Evolutionary conservation across 2,888 invertebrate genomes (phyloP).

Genomic region (Cartodere bifasciata): DNA sequence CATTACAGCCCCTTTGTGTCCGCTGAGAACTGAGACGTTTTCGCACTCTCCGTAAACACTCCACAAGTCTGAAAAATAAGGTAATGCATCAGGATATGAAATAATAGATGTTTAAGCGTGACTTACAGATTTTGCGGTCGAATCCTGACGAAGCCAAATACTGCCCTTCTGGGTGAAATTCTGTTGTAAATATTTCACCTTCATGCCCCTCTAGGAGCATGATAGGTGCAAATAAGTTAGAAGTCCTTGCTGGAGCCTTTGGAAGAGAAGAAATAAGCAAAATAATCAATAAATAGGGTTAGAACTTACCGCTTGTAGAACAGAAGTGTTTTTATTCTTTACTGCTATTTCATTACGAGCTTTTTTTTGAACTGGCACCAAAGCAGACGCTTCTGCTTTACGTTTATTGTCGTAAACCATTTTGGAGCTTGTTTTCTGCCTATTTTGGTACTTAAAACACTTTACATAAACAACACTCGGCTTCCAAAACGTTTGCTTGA

Average conservation of each 20-base stretch:
- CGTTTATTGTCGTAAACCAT: constrained; percentile 43
- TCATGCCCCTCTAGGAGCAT: constrained; percentile 95
- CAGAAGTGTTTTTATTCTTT: constrained; percentile 60
- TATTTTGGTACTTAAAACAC: background rate
- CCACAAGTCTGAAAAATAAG: constrained; percentile 77
- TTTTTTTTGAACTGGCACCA: constrained; percentile 51
- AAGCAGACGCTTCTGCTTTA: constrained; percentile 48
- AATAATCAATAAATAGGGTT: too few species aligned
- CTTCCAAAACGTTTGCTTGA: too few species aligned
- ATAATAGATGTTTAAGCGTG: too few species aligned
- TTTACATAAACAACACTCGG: background rate
- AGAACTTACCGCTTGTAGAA: constrained; percentile 56
- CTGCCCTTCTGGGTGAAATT: constrained; percentile 94
- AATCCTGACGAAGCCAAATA: constrained; percentile 90
- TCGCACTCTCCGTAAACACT: constrained; percentile 97
- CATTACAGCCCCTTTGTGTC: constrained; percentile 92
- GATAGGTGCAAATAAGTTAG: constrained; percentile 81
- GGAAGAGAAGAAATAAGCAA: constrained; percentile 14
- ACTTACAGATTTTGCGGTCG: constrained; percentile 87
- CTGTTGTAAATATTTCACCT: constrained; percentile 85
- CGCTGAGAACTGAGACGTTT: constrained; percentile 84
- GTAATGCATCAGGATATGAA: too few species aligned
- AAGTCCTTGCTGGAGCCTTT: constrained; percentile 65
- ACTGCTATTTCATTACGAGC: constrained; percentile 60
- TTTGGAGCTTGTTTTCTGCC: constrained; percentile 4